phyloP scores from a whole-genome alignment of 2,888 invertebrate species.

The Amphimallon solstitiale region DNA sequence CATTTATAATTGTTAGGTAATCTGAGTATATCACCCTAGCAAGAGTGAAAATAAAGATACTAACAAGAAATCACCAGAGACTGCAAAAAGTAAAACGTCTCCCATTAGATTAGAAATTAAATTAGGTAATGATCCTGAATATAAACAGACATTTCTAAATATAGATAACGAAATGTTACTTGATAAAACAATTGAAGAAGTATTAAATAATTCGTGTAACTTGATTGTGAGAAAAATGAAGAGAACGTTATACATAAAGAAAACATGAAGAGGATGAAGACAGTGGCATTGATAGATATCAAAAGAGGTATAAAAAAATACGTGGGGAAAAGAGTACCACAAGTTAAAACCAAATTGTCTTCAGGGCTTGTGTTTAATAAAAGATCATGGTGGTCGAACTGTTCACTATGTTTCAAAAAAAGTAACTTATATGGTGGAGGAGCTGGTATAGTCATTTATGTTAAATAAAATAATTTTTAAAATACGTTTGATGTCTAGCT shows the following conservation, averaged over 20 bases:
- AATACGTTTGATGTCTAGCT: conserved; percentile 67
- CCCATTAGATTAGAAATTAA: conserved; percentile 53
- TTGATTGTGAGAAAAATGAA: conserved; percentile 41
- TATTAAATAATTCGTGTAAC: conserved; percentile 52
- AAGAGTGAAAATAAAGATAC: not conserved
- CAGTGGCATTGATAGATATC: conserved; percentile 67
- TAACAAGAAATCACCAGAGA: conserved; percentile 13
- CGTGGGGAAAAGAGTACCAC: conserved; percentile 88
- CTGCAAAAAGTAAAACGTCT: conserved; percentile 34
- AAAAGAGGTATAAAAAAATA: conserved; percentile 76
- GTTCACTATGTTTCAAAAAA: conserved; percentile 77
- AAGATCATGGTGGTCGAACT: conserved; percentile 82
- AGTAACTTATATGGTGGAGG: too few species aligned
- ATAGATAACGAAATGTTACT: conserved; percentile 68
- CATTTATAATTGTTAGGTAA: too few species aligned
- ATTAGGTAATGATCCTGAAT: conserved; percentile 72
- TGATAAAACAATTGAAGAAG: conserved; percentile 54
- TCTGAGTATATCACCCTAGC: too few species aligned
- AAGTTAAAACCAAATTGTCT: conserved; percentile 79
- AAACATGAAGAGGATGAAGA: conserved; percentile 55
- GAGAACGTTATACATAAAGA: conserved; percentile 47
- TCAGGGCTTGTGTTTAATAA: conserved; percentile 75
- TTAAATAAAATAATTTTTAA: conserved; percentile 72
- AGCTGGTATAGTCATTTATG: conserved; percentile 69
- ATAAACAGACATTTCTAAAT: conserved; percentile 74